These are phyloP conservation scores for Pangasius krempfi DNA, from an alignment of 2,797 vertebrate species.

Conservation along the genomic window DNA sequence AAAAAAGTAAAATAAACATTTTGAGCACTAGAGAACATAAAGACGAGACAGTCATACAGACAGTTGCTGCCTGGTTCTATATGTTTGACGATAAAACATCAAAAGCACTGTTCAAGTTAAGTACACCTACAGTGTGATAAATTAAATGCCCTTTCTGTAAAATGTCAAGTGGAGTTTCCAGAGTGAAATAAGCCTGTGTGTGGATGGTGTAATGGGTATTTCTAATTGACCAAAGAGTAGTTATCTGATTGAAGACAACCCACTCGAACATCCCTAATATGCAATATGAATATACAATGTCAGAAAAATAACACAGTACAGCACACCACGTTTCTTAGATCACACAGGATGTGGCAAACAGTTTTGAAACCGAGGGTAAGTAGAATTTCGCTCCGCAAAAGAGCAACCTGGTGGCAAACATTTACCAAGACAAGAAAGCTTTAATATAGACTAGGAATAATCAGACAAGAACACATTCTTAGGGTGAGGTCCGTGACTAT, in stretches of 20 bases:
- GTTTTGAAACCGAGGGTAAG: background rate
- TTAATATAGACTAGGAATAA: background rate
- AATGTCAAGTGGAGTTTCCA: constrained; percentile 27
- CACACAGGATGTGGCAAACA: constrained; percentile 13
- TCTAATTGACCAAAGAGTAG: background rate
- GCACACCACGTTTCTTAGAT: no score
- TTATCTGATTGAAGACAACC: background rate
- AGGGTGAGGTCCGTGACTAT: background rate
- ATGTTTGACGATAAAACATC: background rate
- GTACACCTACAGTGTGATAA: background rate
- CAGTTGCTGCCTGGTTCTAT: background rate
- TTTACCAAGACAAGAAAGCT: background rate
- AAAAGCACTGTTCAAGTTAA: background rate
- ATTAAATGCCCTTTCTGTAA: constrained; percentile 9
- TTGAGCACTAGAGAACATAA: no score
- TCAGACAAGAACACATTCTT: background rate
- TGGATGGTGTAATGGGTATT: background rate
- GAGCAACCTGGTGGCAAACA: background rate
- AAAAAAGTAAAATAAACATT: background rate
- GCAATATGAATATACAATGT: background rate
- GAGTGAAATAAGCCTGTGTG: background rate
- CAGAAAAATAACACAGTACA: background rate
- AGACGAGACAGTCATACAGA: background rate
- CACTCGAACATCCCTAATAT: background rate
- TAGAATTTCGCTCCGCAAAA: constrained; percentile 6